These are phyloP conservation scores for Aleiodes sp. DNA, from an alignment of 1,140 invertebrate genomes.

Conservation along the genomic window DNA sequence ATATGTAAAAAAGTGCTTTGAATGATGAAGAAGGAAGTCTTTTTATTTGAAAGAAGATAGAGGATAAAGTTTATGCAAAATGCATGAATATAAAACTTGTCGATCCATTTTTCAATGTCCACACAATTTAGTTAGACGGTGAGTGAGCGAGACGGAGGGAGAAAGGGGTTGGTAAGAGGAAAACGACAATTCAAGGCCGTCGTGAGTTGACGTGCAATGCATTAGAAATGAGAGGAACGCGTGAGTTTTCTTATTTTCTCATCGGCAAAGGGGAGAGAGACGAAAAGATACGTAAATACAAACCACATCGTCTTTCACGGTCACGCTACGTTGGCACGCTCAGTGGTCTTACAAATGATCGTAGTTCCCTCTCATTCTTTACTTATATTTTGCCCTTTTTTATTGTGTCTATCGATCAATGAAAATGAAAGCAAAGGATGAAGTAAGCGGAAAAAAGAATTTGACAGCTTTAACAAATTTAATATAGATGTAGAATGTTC, in stretches of 20 bases:
- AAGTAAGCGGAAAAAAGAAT: too few relatives aligned
- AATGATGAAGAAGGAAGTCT: too few relatives aligned
- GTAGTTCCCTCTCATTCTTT: neutral
- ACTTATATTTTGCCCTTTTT: too few relatives aligned
- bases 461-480: too few relatives aligned
- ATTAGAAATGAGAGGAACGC: neutral
- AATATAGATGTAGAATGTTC: too few relatives aligned
- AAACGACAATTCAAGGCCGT: slow-evolving; percentile 9
- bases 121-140: neutral
- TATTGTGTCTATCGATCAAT: neutral
- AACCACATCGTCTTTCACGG: neutral
- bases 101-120: slow-evolving; percentile 9
- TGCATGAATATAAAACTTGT: neutral
- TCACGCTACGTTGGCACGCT: neutral
- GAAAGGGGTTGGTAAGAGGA: neutral
- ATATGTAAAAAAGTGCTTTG: too few relatives aligned
- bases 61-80: slow-evolving; percentile 6
- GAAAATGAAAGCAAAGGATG: neutral
- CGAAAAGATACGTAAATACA: neutral
- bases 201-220: neutral
- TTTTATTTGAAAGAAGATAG: neutral
- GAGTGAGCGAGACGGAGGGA: too few relatives aligned
- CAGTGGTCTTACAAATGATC: slow-evolving; percentile 1
- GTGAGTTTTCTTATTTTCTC: neutral
- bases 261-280: neutral